Evolutionary conservation across 1,140 invertebrate species (phyloP), one percentile per base, ranked within the genome.

Genomic region (Pseudomyrmex pallidus): DNA sequence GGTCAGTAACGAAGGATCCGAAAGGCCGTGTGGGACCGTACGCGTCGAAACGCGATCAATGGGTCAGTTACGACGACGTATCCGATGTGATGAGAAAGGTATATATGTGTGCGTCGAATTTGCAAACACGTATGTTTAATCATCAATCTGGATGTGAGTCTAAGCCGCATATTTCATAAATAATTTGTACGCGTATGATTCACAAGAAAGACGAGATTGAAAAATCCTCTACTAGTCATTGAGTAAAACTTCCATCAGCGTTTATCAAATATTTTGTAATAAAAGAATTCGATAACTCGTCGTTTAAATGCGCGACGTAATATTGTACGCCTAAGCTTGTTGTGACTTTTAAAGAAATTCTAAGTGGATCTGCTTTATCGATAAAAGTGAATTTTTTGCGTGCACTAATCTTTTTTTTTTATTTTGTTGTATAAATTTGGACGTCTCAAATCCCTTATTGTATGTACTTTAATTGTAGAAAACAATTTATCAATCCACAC

Each of bases 21-120:
- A 84, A 95, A 64, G 95, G 96, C 25, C 91, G 95, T 25, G 96
- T 97, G 73, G 97, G 97, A 5, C 97, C 98, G 0, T 98, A 97
- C 93, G 96, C 97, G 1, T 97, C 97, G 91, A 94, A 95, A 7
- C 95, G 95, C 15, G 95, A 98, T 88, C 98, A 99, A 89, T 99
- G 98, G 98, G 97, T 99, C 1, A 97, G 98, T 64, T 99, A 96
- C 91, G 98, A 99, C 85, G 97, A 98, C 93, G 90, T 95, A 1
- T 95, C 96, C 66, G 98, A 97, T 25, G 94, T 98, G 13, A 94
- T 91, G 15, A 94, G 96, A 83, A 98, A 98, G 94, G 97, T 93
- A 85, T 70, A 96, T 10, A 94, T 12, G 96, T 98, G 96, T 95
- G 96, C 97, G 0, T 93, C 95, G 48, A 1, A 48, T 12, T 22